These are phyloP conservation scores for Eumeta japonica DNA, from an alignment of 1,140 invertebrate genomes.

Conservation along the genomic window DNA sequence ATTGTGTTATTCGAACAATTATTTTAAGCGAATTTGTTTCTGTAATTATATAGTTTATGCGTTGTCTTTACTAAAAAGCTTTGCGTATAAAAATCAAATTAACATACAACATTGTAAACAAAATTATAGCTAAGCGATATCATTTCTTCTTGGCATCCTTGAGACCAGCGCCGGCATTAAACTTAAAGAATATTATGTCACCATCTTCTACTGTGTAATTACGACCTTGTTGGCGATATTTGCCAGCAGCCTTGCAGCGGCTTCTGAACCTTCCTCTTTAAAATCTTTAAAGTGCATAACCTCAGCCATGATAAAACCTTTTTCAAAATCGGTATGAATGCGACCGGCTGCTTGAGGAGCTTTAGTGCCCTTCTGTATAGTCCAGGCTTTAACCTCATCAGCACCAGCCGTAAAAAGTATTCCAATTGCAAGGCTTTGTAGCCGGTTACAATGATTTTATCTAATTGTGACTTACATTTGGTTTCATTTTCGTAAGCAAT, in stretches of 20 bases:
- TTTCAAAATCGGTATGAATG: constrained; percentile 99
- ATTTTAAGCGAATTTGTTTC: too few relatives aligned
- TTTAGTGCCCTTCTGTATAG: constrained; percentile 96
- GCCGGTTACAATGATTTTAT: constrained; percentile 96
- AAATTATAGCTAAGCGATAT: constrained; percentile 48
- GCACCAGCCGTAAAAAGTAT: constrained; percentile 97
- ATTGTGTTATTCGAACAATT: too few relatives aligned
- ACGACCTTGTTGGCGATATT: constrained; percentile 96
- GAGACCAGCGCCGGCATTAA: constrained; percentile 96
- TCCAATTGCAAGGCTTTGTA: constrained; percentile 93
- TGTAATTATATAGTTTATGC: too few relatives aligned
- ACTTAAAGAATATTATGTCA: constrained; percentile 99
- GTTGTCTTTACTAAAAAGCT: too few relatives aligned
- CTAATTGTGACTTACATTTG: constrained; percentile 81
- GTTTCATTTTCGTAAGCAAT: constrained; percentile 78
- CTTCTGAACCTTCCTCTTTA: constrained; percentile 92
- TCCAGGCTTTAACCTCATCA: constrained; percentile 99
- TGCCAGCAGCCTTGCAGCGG: constrained; percentile 91
- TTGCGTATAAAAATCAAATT: too few relatives aligned
- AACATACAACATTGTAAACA: constrained; percentile 44
- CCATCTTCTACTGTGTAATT: constrained; percentile 98
- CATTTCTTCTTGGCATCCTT: constrained; percentile 88
- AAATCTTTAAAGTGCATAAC: constrained; percentile 98
- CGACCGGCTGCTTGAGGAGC: constrained; percentile 96
- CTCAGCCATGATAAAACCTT: constrained; percentile 99